A percentile compares a stretch with the other conserved stretches of the same genome.
Evolutionary conservation across 1,140 invertebrate genomes (phyloP).

Genomic region (Drosophila prosaltans): DNA sequence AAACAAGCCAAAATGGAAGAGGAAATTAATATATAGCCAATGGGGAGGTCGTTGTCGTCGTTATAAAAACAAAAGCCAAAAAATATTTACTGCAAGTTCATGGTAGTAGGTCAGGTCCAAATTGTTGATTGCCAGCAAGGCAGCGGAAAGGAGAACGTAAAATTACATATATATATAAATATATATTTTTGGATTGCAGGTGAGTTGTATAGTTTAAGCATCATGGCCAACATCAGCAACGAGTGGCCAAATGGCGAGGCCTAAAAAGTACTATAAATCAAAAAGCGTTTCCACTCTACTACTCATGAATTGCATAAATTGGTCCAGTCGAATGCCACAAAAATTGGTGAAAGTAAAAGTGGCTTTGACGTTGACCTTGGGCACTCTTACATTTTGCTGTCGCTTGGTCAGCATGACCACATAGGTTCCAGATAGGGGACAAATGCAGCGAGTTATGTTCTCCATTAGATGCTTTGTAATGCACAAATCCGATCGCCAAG

Average conservation of each 20-base stretch:
- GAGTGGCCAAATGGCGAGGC: conserved; percentile 36
- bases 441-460: conserved; percentile 85
- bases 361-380: conserved; percentile 45
- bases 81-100: conserved; percentile 53
- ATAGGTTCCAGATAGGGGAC: conserved; percentile 85
- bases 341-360: conserved; percentile 14
- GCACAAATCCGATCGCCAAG: conserved; percentile 84
- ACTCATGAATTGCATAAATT: conserved; percentile 58
- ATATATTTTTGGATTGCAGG: conserved; percentile 19
- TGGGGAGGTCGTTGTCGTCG: conserved; percentile 10
- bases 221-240: conserved; percentile 10
- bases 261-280: conserved; percentile 56
- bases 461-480: conserved; percentile 84
- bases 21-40: conserved; percentile 26
- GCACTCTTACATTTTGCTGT: conserved; percentile 83
- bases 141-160: conserved; percentile 45
- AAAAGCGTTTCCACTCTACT: conserved; percentile 52
- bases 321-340: conserved; percentile 22
- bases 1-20: conserved; percentile 8
- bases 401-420: conserved; percentile 85
- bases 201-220: conserved; percentile 7
- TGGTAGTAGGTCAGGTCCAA: conserved; percentile 18
- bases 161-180: conserved; percentile 25
- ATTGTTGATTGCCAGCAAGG: conserved; percentile 45
- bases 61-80: conserved; percentile 27